These are phyloP conservation scores for Paralichthys olivaceus DNA, from an alignment of 2,113 vertebrate genomes.

Conservation along the genomic window DNA sequence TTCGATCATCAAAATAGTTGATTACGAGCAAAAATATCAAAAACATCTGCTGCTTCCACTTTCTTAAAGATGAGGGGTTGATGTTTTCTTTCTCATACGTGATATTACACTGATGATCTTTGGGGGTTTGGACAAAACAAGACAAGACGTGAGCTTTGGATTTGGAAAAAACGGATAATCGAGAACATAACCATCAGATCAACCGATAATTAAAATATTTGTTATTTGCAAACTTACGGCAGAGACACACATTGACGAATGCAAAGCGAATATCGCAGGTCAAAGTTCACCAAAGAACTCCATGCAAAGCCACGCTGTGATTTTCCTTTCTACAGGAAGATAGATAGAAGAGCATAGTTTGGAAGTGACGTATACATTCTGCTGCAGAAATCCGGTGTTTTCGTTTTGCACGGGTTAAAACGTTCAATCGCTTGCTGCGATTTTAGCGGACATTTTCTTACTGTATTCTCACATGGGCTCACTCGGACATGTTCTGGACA, in stretches of 20 bases:
- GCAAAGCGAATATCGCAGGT: no score
- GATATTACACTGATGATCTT: neutral
- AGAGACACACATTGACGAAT: neutral
- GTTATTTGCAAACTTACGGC: neutral
- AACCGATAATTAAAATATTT: neutral
- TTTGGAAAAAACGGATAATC: neutral
- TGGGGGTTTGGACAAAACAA: neutral
- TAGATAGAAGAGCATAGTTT: no score
- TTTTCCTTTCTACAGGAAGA: no score
- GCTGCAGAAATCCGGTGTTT: no score
- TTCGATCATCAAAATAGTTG: constrained; percentile 2
- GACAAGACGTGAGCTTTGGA: neutral
- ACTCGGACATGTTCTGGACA: no score
- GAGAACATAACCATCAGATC: neutral
- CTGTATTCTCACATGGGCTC: no score
- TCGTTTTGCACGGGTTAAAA: no score
- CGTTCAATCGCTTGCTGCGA: no score
- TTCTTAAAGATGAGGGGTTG: neutral
- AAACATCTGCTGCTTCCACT: neutral
- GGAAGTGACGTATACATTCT: no score
- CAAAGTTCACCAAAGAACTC: no score
- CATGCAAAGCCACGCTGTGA: no score
- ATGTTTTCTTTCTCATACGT: neutral
- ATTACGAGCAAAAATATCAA: neutral
- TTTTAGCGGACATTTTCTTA: no score